phyloP scores from a whole-genome alignment of 1,140 invertebrate genomes.

The Reticulitermes speratus region DNA sequence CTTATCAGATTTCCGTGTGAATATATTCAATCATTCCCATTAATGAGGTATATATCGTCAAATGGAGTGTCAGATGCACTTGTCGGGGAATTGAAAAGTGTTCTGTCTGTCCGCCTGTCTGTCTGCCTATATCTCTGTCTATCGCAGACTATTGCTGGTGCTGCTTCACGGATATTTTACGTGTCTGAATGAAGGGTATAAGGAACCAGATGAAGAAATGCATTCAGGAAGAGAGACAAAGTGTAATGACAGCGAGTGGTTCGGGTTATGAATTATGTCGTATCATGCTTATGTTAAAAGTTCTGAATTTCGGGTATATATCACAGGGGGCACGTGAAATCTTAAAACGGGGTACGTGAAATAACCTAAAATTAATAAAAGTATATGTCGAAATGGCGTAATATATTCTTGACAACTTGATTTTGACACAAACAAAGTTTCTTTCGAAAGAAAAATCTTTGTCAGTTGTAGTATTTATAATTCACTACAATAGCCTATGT shows the following conservation, averaged over 20 bases:
- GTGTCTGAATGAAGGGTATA: background rate
- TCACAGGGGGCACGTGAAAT: too few relatives aligned
- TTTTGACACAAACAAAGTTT: too few relatives aligned
- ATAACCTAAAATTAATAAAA: too few relatives aligned
- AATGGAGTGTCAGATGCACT: slow-evolving; percentile 35
- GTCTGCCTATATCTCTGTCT: background rate
- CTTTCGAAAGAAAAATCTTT: too few relatives aligned
- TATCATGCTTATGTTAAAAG: too few relatives aligned
- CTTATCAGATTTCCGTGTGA: slow-evolving; percentile 34
- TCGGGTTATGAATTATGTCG: too few relatives aligned
- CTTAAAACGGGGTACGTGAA: too few relatives aligned
- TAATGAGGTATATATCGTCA: slow-evolving; percentile 35
- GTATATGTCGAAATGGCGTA: too few relatives aligned
- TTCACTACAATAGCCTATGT: too few relatives aligned
- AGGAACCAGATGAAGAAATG: background rate
- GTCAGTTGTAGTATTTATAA: too few relatives aligned
- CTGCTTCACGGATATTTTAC: background rate
- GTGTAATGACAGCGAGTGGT: background rate
- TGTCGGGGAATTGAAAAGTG: slow-evolving; percentile 25
- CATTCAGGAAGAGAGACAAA: background rate
- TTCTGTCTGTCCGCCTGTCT: background rate
- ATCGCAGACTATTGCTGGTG: background rate
- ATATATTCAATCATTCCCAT: slow-evolving; percentile 36
- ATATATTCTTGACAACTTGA: too few relatives aligned
- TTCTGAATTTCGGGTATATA: too few relatives aligned